Percentiles rank a stretch among this genome's conserved stretches.
These are phyloP conservation scores for Podocnemis expansa DNA, from an alignment of 2,113 vertebrate species.

Conservation along the genomic window DNA sequence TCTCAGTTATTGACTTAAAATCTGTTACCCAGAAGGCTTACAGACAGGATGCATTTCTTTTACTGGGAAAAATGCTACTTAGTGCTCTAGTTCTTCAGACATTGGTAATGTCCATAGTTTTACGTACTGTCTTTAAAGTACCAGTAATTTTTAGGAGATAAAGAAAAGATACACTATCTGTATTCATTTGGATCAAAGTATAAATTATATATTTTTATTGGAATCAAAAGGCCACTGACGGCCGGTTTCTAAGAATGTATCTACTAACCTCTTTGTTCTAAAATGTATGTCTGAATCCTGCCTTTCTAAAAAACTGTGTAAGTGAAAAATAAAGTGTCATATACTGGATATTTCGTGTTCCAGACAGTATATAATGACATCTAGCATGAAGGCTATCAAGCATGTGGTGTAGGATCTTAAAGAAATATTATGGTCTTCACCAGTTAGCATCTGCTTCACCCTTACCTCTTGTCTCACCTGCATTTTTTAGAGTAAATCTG, in stretches of 20 bases:
- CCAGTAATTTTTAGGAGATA: slow-evolving; percentile 53
- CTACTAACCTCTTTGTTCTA: slow-evolving; percentile 17
- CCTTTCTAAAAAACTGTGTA: slow-evolving; percentile 14
- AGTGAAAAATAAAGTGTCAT: neutral
- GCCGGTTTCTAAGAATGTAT: slow-evolving; percentile 34
- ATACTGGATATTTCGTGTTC: neutral
- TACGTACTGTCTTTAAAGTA: slow-evolving; percentile 42
- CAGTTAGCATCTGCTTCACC: neutral
- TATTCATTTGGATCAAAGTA: slow-evolving; percentile 50
- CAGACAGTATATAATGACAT: neutral
- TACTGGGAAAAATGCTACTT: neutral
- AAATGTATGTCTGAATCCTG: neutral
- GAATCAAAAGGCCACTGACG: slow-evolving; percentile 43
- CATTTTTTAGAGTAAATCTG: neutral
- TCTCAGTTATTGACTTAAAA: slow-evolving; percentile 44
- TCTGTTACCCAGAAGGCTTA: slow-evolving; percentile 29
- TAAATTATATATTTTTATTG: too few species aligned
- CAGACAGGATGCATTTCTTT: slow-evolving; percentile 8
- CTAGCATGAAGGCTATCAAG: neutral
- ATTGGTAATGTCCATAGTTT: slow-evolving; percentile 43
- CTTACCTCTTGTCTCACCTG: neutral
- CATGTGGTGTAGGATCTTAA: neutral
- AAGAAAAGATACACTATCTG: slow-evolving; percentile 52
- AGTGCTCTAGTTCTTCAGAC: slow-evolving; percentile 20
- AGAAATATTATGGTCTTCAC: too few species aligned